These are phyloP conservation scores for Apostichopus parvimensis DNA, from an alignment of 35 echinoderm and acorn worm genomes.

Conservation along the genomic window DNA sequence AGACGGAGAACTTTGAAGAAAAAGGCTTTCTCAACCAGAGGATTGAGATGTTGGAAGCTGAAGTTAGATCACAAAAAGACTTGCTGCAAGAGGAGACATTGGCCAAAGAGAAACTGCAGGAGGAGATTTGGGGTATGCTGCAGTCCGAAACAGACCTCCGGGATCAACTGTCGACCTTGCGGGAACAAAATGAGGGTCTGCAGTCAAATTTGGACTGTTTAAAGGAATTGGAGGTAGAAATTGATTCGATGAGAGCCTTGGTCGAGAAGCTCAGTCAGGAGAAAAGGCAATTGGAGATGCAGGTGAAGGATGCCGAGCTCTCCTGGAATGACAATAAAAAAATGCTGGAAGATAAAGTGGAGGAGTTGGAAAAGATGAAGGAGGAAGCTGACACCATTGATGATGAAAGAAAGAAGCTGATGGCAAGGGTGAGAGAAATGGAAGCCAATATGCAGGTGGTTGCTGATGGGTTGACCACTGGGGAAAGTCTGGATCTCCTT, in stretches of 20 bases:
- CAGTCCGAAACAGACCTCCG: constrained; percentile 23
- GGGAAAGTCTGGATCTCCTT: not conserved
- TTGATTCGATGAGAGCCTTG: not conserved
- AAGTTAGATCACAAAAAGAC: constrained; percentile 37
- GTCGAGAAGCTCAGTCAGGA: constrained; percentile 24
- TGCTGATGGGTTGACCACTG: not conserved
- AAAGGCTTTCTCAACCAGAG: not conserved
- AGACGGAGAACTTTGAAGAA: not conserved
- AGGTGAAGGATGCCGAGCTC: constrained; percentile 4
- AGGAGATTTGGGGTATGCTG: constrained; percentile 36
- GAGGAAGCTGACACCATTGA: constrained; percentile 56
- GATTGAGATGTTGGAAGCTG: constrained; percentile 32
- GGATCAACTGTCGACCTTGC: constrained; percentile 21
- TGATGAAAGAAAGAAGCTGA: constrained; percentile 10
- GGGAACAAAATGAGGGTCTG: constrained; percentile 46
- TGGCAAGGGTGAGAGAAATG: constrained; percentile 34
- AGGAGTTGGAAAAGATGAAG: constrained; percentile 39
- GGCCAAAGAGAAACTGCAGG: constrained; percentile 33
- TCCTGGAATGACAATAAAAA: constrained; percentile 5
- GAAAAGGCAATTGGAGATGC: not conserved
- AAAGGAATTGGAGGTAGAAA: constrained; percentile 52
- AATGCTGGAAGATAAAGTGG: constrained; percentile 33
- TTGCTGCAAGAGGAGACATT: constrained; percentile 35
- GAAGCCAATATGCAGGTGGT: constrained; percentile 7
- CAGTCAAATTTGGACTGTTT: constrained; percentile 31